Conservation (phyloP, 2,888 invertebrate species). For the Hetaerina titia region DNA sequence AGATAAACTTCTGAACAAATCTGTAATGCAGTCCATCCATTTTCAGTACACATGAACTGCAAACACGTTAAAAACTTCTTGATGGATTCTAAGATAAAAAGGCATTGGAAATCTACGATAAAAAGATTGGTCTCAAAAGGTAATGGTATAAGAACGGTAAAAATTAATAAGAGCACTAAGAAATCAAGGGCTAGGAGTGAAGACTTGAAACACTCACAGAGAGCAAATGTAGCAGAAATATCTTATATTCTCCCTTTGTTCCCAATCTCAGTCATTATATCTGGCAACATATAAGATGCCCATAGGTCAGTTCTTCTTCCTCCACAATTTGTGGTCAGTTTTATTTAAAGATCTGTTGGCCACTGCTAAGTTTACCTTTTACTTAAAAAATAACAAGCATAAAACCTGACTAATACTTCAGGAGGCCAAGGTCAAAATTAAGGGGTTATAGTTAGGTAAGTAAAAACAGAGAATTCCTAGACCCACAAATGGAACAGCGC, state of each 20-base stretch:
- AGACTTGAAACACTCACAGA: slow-evolving; percentile 63
- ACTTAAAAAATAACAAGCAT: not conserved
- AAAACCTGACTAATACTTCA: slow-evolving; percentile 14
- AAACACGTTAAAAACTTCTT: not conserved
- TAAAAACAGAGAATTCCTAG: not conserved
- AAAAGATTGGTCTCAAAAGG: slow-evolving; percentile 32
- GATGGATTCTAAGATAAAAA: not conserved
- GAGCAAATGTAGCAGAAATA: slow-evolving; percentile 59
- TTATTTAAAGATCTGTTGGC: slow-evolving; percentile 28
- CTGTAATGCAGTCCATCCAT: not conserved
- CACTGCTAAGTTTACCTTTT: not conserved
- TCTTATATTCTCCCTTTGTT: slow-evolving; percentile 53
- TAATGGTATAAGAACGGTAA: not conserved
- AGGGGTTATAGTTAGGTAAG: not conserved
- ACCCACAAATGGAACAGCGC: slow-evolving; percentile 8
- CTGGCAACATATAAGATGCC: slow-evolving; percentile 11
- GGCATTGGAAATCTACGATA: not conserved
- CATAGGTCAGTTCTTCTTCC: not conserved
- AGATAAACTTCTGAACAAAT: slow-evolving; percentile 15
- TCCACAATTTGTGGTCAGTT: slow-evolving; percentile 11
- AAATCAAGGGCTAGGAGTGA: not conserved
- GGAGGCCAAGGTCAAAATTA: not conserved
- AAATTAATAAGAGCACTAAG: slow-evolving; percentile 8
- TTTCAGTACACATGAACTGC: not conserved
- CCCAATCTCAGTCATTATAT: slow-evolving; percentile 57